Evolutionary conservation across 53 echinoderm and acorn worm genomes (phyloP), one percentile per base, ranked within the genome.

Genomic region (Patiria pectinifera): DNA sequence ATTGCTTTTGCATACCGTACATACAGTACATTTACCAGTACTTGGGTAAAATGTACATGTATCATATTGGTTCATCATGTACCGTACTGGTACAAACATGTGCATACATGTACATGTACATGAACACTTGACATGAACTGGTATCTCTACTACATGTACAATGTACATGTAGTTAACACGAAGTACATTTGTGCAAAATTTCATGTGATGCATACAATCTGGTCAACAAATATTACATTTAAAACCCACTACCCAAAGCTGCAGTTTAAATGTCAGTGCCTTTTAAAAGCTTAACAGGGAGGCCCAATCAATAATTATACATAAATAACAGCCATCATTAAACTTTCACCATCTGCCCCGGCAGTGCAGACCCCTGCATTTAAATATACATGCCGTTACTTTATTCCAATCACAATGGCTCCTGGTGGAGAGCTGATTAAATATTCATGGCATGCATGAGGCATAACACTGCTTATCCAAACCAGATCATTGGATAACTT

Each of bases 261-360:
- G n/a, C 18, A 58, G 62, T 85, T 85, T 85, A 85, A 85, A 85
- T 47, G 70, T 21, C 69, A 85, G 23, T 18, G 0, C 60, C 22
- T 16, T 18, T 35, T 35, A 35, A 16, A 23, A 21, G 70, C 13
- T 11, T 66, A 45, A 18, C 66, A 85, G 61, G 21, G 23, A 22
- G 43, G 2, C 5, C 11, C 6, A 69, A 85, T 85, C 85, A 85
- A 85, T 85, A 14, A 26, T 85, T 25, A 85, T 85, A 43, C 85
- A 85, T 84, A 62, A 84, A 35, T 63, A 85, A 69, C 18, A 35
- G 69, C 69, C 14, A 63, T 84, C 85, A 85, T 69, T 85, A 69
- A 85, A 85, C 23, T 85, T 85, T 85, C 85, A 85, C 69, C n/a
- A 11, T 62, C 24, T 84, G 26, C 22, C 9, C 21, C 22, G 2